Evolutionary conservation across 2,797 vertebrate species (phyloP), one percentile per base, ranked within the genome.

Genomic region (Acanthurus tractus): DNA sequence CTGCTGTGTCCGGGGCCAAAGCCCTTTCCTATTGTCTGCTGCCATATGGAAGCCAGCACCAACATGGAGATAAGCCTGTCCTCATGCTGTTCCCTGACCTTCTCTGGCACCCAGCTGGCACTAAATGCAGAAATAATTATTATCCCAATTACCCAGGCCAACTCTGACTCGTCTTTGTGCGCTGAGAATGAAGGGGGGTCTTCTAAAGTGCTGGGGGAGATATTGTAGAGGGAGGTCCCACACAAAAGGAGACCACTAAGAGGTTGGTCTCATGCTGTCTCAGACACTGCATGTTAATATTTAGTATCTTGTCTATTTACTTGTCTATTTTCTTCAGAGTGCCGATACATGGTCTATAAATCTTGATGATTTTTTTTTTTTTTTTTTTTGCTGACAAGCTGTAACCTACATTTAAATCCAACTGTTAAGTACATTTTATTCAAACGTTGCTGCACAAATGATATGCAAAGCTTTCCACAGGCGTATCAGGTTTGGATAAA

Each of bases 21-120:
- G 83, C 86, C 85, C 56, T 85, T 85, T 88, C 74, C 84, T 86
- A 91, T 93, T 93, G 93, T 94, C 85, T 86, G 76, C 81, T 91
- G 92, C 91, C 92, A 94, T 95, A 94, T 94, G 92, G 93, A 93
- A 86, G 85, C 85, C 85, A 90, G 93, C 81, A 87, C 86, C 83
- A 87, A 92, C 89, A 88, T 57, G 77, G 88, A 91, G 92, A 93
- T 94, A 91, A 94, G 92, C 89, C 89, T 76, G 90, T 90, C 82
- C 86, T 84, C 92, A 92, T 85, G 90, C 94, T 94, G 93, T 93
- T 93, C 87, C 86, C 91, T 94, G 94, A 95, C 94, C 93, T 93
- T 94, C 91, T 93, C 89, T 86, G 88, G 89, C 90, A 92, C 91
- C 93, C 94, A 95, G 93, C 94, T 95, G 94, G 91, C 94, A 93